phyloP scores from a whole-genome alignment of 2,797 vertebrate genomes.

The Malurus leucopterus region DNA sequence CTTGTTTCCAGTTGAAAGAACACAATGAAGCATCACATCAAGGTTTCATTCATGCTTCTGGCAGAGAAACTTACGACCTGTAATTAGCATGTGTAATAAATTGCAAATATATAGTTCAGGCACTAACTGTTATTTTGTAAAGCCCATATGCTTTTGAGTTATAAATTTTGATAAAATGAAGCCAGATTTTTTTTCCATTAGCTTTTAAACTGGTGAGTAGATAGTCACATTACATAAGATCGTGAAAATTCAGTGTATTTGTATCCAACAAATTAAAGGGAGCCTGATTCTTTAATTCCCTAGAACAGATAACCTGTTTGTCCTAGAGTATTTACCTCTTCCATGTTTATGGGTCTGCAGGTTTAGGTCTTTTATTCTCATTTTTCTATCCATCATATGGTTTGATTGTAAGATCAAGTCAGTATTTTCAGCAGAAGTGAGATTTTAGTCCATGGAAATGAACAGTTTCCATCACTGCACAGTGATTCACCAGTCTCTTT shows the following conservation, averaged over 20 bases:
- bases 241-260: not conserved
- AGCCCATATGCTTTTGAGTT: not conserved
- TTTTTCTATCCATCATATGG: not conserved
- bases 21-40: not conserved
- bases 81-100: not conserved
- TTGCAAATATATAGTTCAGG: not conserved
- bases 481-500: not conserved
- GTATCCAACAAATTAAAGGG: not conserved
- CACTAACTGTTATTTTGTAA: not conserved
- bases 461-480: not conserved
- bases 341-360: not conserved
- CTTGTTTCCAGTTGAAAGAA: not conserved
- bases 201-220: not conserved
- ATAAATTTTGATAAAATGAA: not conserved
- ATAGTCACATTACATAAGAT: not conserved
- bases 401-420: not conserved
- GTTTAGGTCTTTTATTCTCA: not conserved
- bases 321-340: not conserved
- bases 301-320: not conserved
- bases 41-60: not conserved
- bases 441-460: not conserved
- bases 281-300: not conserved
- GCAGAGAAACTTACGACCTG: not conserved
- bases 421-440: not conserved
- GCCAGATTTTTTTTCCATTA: not conserved